Conservation (phyloP, 2,113 vertebrate genomes). For the Alexandromys fortis region DNA sequence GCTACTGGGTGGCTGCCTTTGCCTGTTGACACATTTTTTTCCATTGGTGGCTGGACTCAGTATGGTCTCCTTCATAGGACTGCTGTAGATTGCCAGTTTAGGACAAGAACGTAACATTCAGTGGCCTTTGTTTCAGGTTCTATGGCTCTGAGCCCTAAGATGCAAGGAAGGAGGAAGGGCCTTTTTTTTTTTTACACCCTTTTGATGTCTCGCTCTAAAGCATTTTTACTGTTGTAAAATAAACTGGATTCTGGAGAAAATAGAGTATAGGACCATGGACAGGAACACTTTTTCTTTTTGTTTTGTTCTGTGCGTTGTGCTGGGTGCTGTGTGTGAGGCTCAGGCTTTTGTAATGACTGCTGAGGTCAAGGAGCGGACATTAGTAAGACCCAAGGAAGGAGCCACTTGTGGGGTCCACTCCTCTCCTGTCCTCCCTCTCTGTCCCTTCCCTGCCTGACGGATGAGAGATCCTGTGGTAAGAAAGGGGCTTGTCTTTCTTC, state of each 20-base stretch:
- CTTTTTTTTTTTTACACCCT: neutral
- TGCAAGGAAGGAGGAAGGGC: neutral
- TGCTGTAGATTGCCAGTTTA: neutral
- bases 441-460: fast-evolving
- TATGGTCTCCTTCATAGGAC: neutral
- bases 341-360: fast-evolving
- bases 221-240: neutral
- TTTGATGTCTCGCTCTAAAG: neutral
- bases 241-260: neutral
- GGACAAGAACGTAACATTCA: neutral
- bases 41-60: neutral
- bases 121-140: neutral
- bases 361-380: neutral
- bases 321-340: neutral
- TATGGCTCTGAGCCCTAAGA: neutral
- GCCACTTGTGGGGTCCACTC: too few relatives aligned
- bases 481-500: neutral
- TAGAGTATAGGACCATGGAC: neutral
- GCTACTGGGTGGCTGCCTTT: neutral
- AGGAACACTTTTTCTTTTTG: neutral
- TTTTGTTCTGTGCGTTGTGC: neutral
- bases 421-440: too few relatives aligned
- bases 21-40: neutral
- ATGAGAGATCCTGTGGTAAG: neutral
- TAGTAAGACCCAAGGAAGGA: too few relatives aligned